Base-by-base conservation (phyloP, 2,797 vertebrate species). In the Oophaga sylvatica region DNA sequence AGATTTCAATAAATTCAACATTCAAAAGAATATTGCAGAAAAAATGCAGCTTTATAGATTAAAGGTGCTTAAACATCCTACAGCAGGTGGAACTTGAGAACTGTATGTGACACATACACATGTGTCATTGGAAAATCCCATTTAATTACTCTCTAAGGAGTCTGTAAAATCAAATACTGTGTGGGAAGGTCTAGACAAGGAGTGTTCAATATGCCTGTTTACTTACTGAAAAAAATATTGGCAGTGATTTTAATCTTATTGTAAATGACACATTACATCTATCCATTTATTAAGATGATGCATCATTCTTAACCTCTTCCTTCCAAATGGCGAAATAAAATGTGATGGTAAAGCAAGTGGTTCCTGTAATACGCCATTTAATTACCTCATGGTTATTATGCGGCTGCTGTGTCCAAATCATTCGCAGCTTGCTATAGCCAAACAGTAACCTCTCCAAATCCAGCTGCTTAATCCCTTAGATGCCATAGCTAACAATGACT, bases 131-230 rank as follows among this genome's bases (percentile, higher is more conserved):
- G 80, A 83, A 86, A 88, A 76, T 85, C 78, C 87, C 70, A 81
- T 22, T 12, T 76, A 65, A 31, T 70, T 57, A 75, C 67, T 67
- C 83, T 81, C 82, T 78, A 53, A 31, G 31, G 22, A 80, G 41
- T 29, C 62, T 71, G 73, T 78, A 45, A 22, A 45, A 84, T 57
- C 19, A 78, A 82, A 89, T 83, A 88, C 41, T 89, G 84, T 79
- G 87, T 89, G 87, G 87, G 87, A 82, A 78, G 79, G 87, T 89
- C 87, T 86, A 89, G 87, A 89, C 87, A 86, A 77, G 70, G 26
- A 68, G 35, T 2, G 56, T 20, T 63, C 15, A 62, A 79, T 12
- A 57, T 29, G 56, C 5, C 56, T 67, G 15, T n/a, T 75, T 75
- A 15, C 22, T 77, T 0, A 20, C 1, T 59, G 16, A 12, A 56